Evolutionary conservation across 2,797 vertebrate species (phyloP), one percentile per base, ranked within the genome.

Genomic region (Coracias cyanogaster): DNA sequence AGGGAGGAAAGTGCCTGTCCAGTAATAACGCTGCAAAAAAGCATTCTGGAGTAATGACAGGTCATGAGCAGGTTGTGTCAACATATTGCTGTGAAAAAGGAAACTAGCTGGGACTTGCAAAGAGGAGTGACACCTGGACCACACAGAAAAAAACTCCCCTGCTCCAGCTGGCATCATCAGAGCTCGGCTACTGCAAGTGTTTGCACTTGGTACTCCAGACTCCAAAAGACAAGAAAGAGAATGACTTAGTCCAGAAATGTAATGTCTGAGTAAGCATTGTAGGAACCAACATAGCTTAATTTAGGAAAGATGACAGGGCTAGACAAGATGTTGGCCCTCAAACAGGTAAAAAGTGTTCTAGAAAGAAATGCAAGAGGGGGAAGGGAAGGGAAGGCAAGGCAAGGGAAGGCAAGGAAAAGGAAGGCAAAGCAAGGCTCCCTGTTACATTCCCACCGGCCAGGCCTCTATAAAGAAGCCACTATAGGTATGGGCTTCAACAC

Each of bases 11-110:
- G 58, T 58, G 62, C 37, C 58, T 5, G 0, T 65, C 67, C 70
- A 61, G 52, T 64, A 90, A 76, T 43, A 82, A 83, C 28, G 43
- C 76, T 35, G 54, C 49, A 89, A 93, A 95, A 94, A 74, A 86
- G 57, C 61, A 57, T 62, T 48, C 43, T 4, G 1, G 6, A 64
- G 8, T 37, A 81, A 81, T 31, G 77, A 81, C 8, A 29, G 80
- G 86, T 90, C 77, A 89, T 22, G 37, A 84, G 72, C 0, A 0
- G 31, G 49, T 45, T 93, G 54, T 86, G 61, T 86, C 95, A 94
- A 86, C 89, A 79, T 12, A 65, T 22, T 71, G 14, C 51, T 84
- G 49, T n/a, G 62, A 57, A 86, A 89, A 94, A 71, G 31, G 25
- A 91, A 90, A 64, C 7, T 35, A 41, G 37, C 66, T 86, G 49